Evolutionary conservation across 2,888 invertebrate genomes (phyloP).

Genomic region (Caenorhabditis sinica): DNA sequence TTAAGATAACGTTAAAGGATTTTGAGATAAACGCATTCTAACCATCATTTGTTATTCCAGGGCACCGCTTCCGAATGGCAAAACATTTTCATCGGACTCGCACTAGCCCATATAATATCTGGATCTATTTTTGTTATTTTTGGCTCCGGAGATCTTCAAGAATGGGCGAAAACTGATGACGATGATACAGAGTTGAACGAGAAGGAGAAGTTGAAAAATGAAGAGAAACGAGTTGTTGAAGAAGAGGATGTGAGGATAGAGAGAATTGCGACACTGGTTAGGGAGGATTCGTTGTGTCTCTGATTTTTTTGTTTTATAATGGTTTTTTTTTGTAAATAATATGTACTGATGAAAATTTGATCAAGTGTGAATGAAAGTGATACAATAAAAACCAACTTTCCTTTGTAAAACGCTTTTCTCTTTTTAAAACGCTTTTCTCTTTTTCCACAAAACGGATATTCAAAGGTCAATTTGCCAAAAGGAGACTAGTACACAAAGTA

Average conservation of each 20-base stretch:
- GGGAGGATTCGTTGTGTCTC: slow-evolving; percentile 49
- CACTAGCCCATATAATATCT: slow-evolving; percentile 54
- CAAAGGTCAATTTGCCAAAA: too few species aligned
- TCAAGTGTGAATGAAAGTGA: not conserved
- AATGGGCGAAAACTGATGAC: slow-evolving; percentile 67
- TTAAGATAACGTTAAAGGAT: not conserved
- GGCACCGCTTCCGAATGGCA: slow-evolving; percentile 68
- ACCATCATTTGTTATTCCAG: slow-evolving; percentile 37
- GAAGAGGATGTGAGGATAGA: slow-evolving; percentile 34
- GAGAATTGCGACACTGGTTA: slow-evolving; percentile 24
- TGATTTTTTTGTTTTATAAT: slow-evolving; percentile 11
- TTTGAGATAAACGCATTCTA: not conserved
- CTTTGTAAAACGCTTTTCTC: too few species aligned
- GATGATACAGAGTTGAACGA: not conserved
- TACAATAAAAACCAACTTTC: too few species aligned
- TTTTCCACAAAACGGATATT: too few species aligned
- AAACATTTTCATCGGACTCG: slow-evolving; percentile 59
- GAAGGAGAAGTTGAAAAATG: slow-evolving; percentile 29
- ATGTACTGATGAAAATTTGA: not conserved
- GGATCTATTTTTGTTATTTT: slow-evolving; percentile 69
- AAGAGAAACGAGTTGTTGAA: slow-evolving; percentile 10
- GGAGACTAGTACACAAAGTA: too few species aligned
- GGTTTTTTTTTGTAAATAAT: not conserved
- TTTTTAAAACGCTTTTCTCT: too few species aligned
- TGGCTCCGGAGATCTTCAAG: slow-evolving; percentile 72